These are phyloP conservation scores for Zaprionus tsacasi DNA, from an alignment of 1,140 invertebrate species.

Conservation along the genomic window DNA sequence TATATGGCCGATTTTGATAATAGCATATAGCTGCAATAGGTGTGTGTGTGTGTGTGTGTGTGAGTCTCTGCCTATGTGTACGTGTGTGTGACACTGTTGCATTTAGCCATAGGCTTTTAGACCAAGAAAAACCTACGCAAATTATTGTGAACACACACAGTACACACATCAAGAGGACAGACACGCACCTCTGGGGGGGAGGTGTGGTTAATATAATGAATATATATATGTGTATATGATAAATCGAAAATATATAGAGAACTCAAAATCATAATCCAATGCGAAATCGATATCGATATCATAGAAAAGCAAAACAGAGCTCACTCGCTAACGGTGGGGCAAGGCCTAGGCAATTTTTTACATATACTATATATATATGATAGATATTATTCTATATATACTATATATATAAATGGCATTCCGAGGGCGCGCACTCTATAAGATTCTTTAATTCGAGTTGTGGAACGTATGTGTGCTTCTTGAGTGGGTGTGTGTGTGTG, in stretches of 20 bases:
- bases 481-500: constrained; percentile 5
- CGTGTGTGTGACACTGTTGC: background rate
- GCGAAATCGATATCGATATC: constrained; percentile 53
- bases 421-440: constrained; percentile 51
- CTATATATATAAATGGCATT: constrained; percentile 48
- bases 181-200: constrained; percentile 20
- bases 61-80: background rate
- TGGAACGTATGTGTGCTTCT: constrained; percentile 21
- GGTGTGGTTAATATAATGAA: constrained; percentile 31
- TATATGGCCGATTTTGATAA: constrained; percentile 74
- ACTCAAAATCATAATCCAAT: constrained; percentile 58
- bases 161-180: background rate
- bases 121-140: constrained; percentile 82
- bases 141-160: constrained; percentile 58
- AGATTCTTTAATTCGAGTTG: constrained; percentile 71
- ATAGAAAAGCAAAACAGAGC: constrained; percentile 26
- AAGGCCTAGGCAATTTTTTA: constrained; percentile 71
- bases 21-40: constrained; percentile 40
- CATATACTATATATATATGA: constrained; percentile 26
- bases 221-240: constrained; percentile 32
- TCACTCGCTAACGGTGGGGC: constrained; percentile 67
- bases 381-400: constrained; percentile 1
- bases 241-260: constrained; percentile 11
- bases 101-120: constrained; percentile 82
- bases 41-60: constrained; percentile 5